Percentiles rank a stretch among this genome's conserved stretches.
These are phyloP conservation scores for Atrichornis clamosus DNA, from an alignment of 2,113 vertebrate genomes.

Conservation along the genomic window DNA sequence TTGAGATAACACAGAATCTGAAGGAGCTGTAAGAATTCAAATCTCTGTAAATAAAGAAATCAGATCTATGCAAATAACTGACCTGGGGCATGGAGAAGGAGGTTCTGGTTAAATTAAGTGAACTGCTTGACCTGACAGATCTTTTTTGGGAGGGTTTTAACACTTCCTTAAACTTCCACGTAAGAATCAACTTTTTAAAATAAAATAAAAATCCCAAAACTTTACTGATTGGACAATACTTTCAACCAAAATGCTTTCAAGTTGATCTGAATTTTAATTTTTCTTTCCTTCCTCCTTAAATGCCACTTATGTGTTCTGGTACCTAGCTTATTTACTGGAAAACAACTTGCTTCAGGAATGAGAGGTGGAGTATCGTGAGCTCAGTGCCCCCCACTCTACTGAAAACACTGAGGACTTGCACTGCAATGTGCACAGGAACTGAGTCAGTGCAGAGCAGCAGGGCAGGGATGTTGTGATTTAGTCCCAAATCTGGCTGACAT, in stretches of 20 bases:
- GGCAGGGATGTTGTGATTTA: neutral
- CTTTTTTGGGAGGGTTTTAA: neutral
- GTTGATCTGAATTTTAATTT: neutral
- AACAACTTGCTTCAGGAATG: neutral
- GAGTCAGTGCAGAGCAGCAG: neutral
- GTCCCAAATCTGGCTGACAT: neutral
- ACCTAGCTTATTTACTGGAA: neutral
- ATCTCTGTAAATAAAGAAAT: constrained; percentile 24
- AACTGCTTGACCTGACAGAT: neutral
- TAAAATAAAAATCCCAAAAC: neutral
- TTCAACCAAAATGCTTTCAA: neutral
- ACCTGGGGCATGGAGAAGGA: neutral
- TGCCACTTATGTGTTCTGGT: neutral
- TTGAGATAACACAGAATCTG: constrained; percentile 1
- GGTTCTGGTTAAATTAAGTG: neutral
- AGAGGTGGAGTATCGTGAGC: neutral
- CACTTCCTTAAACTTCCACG: neutral
- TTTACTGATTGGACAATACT: neutral
- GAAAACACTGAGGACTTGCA: neutral
- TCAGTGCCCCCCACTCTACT: neutral
- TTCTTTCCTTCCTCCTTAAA: neutral
- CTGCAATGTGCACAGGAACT: neutral
- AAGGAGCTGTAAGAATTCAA: neutral
- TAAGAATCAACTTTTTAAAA: neutral
- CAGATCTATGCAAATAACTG: constrained; percentile 1